Percentiles rank a stretch among this genome's conserved stretches.
These are phyloP conservation scores for Dinothrombium tinctorium DNA, from an alignment of 1,140 invertebrate species.

Conservation along the genomic window DNA sequence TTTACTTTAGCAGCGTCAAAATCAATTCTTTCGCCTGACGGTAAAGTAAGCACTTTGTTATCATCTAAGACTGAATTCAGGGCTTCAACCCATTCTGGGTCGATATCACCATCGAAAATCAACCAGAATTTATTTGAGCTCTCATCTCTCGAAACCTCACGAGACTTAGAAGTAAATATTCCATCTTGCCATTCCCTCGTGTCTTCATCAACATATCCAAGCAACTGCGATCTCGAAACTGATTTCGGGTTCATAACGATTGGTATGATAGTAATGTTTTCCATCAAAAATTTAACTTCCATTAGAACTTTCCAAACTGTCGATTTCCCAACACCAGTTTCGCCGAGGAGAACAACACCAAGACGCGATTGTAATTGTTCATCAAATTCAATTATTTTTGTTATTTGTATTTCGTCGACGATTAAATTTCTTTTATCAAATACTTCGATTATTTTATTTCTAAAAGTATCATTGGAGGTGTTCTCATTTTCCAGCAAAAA, in stretches of 20 bases:
- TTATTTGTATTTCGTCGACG: conserved; percentile 29
- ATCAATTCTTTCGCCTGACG: conserved; percentile 87
- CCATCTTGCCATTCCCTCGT: conserved; percentile 88
- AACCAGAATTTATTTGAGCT: conserved; percentile 45
- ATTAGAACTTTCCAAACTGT: conserved; percentile 58
- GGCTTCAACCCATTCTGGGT: conserved; percentile 96
- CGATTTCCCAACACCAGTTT: conserved; percentile 76
- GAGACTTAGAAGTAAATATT: conserved; percentile 54
- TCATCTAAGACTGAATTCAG: conserved; percentile 90
- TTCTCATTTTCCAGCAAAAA: background rate
- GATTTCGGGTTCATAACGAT: conserved; percentile 75
- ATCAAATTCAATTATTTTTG: conserved; percentile 78
- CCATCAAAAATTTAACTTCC: conserved; percentile 42
- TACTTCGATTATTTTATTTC: background rate
- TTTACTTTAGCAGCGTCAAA: conserved; percentile 65
- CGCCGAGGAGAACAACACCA: conserved; percentile 88
- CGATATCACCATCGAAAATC: conserved; percentile 88
- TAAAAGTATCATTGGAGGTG: background rate
- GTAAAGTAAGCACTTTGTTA: conserved; percentile 72
- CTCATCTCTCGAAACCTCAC: conserved; percentile 30
- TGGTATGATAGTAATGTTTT: background rate
- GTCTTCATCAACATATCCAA: conserved; percentile 76
- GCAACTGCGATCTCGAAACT: conserved; percentile 39
- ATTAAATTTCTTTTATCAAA: conserved; percentile 12
- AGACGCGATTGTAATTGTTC: conserved; percentile 85